Conservation (phyloP, 2,888 invertebrate genomes). For the Aquatica leii region DNA sequence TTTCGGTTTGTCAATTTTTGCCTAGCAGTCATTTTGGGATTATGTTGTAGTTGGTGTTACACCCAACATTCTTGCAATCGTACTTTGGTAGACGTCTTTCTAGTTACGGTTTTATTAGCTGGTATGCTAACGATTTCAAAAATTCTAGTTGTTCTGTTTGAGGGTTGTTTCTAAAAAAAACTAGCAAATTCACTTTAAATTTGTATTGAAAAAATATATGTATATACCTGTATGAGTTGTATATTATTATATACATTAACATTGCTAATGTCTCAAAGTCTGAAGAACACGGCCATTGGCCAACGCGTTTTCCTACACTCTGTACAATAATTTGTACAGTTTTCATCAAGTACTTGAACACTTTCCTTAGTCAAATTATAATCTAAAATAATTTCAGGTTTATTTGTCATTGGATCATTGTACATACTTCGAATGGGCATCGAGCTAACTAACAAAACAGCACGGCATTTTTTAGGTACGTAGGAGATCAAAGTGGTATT, state of each 20-base stretch:
- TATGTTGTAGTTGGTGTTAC: constrained; percentile 1
- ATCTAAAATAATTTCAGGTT: no score
- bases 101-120: no score
- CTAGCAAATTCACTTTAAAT: not conserved
- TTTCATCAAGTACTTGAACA: not conserved
- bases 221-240: not conserved
- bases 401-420: not conserved
- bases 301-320: not conserved
- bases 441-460: no score
- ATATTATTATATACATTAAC: not conserved
- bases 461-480: no score
- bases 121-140: constrained; percentile 3
- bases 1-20: not conserved
- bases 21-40: not conserved
- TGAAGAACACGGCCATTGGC: constrained; percentile 4
- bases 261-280: not conserved
- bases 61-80: no score
- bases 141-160: not conserved
- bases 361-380: not conserved
- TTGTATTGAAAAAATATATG: not conserved
- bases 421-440: constrained; percentile 2
- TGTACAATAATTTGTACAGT: constrained; percentile 1
- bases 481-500: constrained; percentile 22
- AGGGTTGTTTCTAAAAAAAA: no score
- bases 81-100: constrained; percentile 3